Base-by-base conservation (phyloP, 2,888 invertebrate genomes). In the Acleris emargana region DNA sequence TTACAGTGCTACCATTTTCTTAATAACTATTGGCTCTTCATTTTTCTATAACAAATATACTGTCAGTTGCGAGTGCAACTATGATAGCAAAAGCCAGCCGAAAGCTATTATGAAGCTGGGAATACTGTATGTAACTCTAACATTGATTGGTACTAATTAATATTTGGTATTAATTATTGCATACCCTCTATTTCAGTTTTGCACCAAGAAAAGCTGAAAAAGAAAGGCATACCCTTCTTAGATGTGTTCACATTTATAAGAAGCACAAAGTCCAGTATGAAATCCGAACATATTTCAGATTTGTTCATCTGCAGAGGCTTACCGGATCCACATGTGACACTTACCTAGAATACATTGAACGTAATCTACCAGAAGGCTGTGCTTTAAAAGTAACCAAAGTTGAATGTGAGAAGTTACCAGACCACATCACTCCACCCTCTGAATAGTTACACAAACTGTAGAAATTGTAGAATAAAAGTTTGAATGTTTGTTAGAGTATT, bases 331-430 rank as follows among this genome's bases (percentile, higher is more conserved):
- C 99, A 13, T 96, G 98, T 55, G 97, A 97, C 72, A 99, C 99
- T 11, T 97, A 97, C 82, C 88, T 99, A 60, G 99, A 99, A 90
- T 99, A 99, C 83, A 95, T 99, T 67, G 96, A 99, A 86, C 93
- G 99, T 76, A 99, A 99, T 93, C 93, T 99, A 62, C 99, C 99
- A 0, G 99, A 99, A 93, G 99, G 99, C 47, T 97, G 99, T 71
- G 97, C 97, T 4, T 94, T 99, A 85, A 98, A 98, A 93, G 95
- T 96, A 1, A 97, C 97, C 2, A 97, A 95, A 93, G 95, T 97
- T 13, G 94, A 94, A 82, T 89, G 94, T 62, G 92, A 93, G 71
- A 84, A 85, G 68, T 63, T 94, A 25, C 94, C 94, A 0, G 94
- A 94, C 17, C 93, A 95, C 77, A 81, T 95, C 61, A 86, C 82